Conservation (phyloP, 2,113 vertebrate genomes). For the Pelusios castaneus region DNA sequence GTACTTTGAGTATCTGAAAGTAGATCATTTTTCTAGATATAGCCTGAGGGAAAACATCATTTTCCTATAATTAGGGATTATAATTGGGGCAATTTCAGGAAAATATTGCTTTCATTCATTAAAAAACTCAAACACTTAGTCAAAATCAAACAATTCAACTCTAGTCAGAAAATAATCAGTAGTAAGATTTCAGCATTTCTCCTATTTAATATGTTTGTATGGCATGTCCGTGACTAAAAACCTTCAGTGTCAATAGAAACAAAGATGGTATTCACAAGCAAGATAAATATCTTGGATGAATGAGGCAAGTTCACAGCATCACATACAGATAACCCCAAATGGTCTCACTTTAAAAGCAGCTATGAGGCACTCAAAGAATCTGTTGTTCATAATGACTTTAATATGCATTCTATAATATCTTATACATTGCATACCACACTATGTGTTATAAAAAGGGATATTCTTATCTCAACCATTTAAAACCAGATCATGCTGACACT, state of each 20-base stretch:
- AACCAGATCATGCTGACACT: conserved; percentile 26
- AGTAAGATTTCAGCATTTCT: background rate
- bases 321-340: too few relatives aligned
- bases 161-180: background rate
- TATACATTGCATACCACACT: conserved; percentile 15
- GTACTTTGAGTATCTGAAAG: background rate
- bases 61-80: background rate
- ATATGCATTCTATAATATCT: too few relatives aligned
- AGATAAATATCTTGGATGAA: too few relatives aligned
- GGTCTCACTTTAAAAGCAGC: too few relatives aligned
- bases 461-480: conserved; percentile 36
- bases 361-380: too few relatives aligned
- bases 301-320: too few relatives aligned
- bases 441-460: background rate
- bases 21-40: background rate
- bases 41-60: background rate
- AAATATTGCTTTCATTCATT: background rate
- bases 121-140: background rate
- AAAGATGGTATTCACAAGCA: too few relatives aligned
- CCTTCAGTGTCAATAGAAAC: too few relatives aligned
- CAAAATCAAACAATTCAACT: background rate
- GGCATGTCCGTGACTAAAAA: background rate
- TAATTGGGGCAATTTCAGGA: background rate
- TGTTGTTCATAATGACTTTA: too few relatives aligned
- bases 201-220: background rate